Evolutionary conservation across 1,140 invertebrate genomes (phyloP).

Genomic region (Heterodera carotae): DNA sequence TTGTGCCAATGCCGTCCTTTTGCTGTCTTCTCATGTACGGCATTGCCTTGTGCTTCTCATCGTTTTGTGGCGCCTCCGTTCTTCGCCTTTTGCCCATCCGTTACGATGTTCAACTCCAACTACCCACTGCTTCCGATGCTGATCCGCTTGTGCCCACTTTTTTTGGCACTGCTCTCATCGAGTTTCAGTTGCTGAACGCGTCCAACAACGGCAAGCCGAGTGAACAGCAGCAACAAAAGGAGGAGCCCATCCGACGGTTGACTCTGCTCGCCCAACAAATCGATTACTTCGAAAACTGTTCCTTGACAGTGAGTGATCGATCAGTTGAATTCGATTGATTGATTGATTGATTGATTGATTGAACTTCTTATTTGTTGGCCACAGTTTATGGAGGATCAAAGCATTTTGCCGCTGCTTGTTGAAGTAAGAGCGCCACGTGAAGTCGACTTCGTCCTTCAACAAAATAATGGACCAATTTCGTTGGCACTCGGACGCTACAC

Average conservation of each 20-base stretch:
- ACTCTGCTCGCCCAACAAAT: slow-evolving; percentile 28
- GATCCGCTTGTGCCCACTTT: slow-evolving; percentile 51
- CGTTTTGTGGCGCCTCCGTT: neutral
- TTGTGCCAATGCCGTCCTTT: neutral
- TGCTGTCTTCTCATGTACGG: neutral
- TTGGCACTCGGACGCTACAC: slow-evolving; percentile 43
- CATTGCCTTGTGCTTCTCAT: neutral
- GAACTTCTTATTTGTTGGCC: neutral
- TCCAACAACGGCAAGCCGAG: neutral
- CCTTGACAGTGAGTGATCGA: slow-evolving; percentile 9
- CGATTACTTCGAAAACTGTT: slow-evolving; percentile 20
- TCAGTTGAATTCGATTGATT: too few species aligned
- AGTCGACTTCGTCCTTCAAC: slow-evolving; percentile 37
- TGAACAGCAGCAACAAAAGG: neutral
- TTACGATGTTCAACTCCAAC: slow-evolving; percentile 48
- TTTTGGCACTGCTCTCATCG: slow-evolving; percentile 45
- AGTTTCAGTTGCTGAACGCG: slow-evolving; percentile 43
- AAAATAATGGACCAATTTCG: neutral
- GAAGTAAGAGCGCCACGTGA: slow-evolving; percentile 32
- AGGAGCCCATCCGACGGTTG: slow-evolving; percentile 1
- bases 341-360: too few species aligned
- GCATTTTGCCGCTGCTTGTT: slow-evolving; percentile 7
- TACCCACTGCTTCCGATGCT: slow-evolving; percentile 46
- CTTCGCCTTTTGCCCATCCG: slow-evolving; percentile 35
- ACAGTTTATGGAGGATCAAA: neutral